phyloP scores from a whole-genome alignment of 1,140 invertebrate genomes.

The Penaeus indicus region DNA sequence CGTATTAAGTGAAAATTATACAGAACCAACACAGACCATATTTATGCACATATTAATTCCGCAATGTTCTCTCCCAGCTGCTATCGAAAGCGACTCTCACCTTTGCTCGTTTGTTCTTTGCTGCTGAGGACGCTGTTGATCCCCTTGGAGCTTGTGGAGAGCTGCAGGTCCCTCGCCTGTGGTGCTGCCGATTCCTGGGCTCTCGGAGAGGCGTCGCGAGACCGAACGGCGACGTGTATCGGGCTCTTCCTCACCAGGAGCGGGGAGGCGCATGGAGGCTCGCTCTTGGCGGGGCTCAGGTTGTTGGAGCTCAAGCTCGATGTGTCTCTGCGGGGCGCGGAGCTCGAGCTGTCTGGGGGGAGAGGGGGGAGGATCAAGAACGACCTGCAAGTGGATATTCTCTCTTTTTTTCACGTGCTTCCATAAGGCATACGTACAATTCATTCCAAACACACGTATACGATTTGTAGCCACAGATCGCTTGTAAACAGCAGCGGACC shows the following conservation, averaged over 20 bases:
- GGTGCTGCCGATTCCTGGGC: background rate
- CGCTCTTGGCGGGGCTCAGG: background rate
- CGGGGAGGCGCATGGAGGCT: background rate
- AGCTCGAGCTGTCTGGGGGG: background rate
- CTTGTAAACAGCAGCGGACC: no score
- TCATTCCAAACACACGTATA: no score
- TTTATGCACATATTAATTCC: no score
- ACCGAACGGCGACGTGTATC: background rate
- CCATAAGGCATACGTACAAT: no score
- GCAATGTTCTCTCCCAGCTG: background rate
- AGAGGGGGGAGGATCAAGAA: background rate
- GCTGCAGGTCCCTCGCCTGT: background rate
- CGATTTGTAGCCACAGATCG: no score
- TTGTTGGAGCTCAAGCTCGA: background rate
- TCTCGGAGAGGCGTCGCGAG: background rate
- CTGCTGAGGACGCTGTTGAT: constrained; percentile 34
- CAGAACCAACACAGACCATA: no score
- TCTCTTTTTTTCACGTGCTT: no score
- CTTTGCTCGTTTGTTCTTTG: constrained; percentile 17
- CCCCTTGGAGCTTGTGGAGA: constrained; percentile 22
- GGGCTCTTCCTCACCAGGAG: constrained; percentile 39
- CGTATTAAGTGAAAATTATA: no score
- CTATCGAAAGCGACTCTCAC: background rate
- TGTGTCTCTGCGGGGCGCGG: background rate
- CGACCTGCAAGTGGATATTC: no score